These are phyloP conservation scores for Tethea ocularis DNA, from an alignment of 2,888 invertebrate species.

Conservation along the genomic window DNA sequence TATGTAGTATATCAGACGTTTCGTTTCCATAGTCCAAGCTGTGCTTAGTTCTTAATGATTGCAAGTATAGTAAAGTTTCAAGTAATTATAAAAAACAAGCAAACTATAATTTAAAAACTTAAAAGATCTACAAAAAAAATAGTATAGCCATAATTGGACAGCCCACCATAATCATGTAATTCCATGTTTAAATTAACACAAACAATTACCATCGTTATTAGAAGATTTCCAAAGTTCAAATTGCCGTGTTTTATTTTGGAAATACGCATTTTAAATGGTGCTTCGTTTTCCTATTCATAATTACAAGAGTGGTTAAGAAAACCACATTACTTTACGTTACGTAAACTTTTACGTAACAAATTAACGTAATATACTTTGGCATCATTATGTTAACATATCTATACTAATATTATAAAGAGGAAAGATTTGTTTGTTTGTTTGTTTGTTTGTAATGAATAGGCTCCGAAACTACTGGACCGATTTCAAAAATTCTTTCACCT, in stretches of 20 bases:
- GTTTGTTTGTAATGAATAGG: no score
- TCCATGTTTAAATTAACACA: neutral
- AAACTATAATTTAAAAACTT: neutral
- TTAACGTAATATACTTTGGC: slow-evolving; percentile 26
- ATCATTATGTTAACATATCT: slow-evolving; percentile 29
- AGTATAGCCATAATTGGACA: neutral
- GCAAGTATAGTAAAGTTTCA: neutral
- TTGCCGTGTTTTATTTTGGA: neutral
- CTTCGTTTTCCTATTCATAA: slow-evolving; percentile 40
- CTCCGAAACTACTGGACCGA: no score
- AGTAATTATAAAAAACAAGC: neutral
- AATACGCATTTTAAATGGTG: neutral
- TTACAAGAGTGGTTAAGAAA: slow-evolving; percentile 47
- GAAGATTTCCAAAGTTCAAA: neutral
- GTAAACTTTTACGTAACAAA: slow-evolving; percentile 44
- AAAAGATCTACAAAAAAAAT: neutral
- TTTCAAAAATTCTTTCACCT: neutral
- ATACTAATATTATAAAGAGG: no score
- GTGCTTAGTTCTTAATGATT: no score
- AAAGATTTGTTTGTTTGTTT: no score
- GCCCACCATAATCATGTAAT: neutral
- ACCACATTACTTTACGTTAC: slow-evolving; percentile 48
- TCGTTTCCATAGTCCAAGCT: no score
- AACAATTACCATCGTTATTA: neutral
- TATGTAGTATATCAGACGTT: no score